Evolutionary conservation across 2,888 invertebrate species (phyloP), one percentile per base, ranked within the genome.

Genomic region (Drosophila rubida): DNA sequence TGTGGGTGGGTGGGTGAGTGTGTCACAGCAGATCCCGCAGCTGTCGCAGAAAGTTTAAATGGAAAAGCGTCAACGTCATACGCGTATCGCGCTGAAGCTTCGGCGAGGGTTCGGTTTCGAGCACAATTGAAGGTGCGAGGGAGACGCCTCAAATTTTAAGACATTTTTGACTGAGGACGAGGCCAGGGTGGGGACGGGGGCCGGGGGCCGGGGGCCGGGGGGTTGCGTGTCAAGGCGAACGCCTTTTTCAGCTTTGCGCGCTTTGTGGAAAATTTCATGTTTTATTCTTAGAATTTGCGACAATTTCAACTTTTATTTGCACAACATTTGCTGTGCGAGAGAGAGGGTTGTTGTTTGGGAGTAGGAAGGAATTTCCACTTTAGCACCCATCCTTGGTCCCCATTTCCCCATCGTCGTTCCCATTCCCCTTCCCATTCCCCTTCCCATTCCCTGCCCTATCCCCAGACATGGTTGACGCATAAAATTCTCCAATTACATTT

Each of bases 401-500:
- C 32, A 32, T 11, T 2, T 8, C 35, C 13, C 2, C 2, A 19
- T 19, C 19, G 3, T 3, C 19, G 19, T 14, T 14, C 14, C 14
- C 13, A 45, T 23, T 2, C 5, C n/a, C 4, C 19, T 7, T 14
- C 14, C 7, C n/a, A 46, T 23, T 2, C 4, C n/a, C 4, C 19
- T 7, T 14, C 14, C 7, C n/a, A 46, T 23, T 2, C 4, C 30
- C 19, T 8, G 3, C 19, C 9, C 19, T 8, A 2, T 13, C 9
- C 8, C 14, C 2, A 4, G n/a, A 51, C 46, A 35, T 22, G 45
- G 37, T 61, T 57, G 70, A 60, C 67, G 63, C 77, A 87, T 88
- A 84, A 88, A 85, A 87, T 87, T 80, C 72, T 66, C 63, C 84
- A 88, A 85, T 85, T 85, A 85, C 89, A 87, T 85, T 85, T 85